Percentiles rank a stretch among this genome's conserved stretches.
phyloP scores from a whole-genome alignment of 2,113 vertebrate genomes.

The Acrocephalus kingi region DNA sequence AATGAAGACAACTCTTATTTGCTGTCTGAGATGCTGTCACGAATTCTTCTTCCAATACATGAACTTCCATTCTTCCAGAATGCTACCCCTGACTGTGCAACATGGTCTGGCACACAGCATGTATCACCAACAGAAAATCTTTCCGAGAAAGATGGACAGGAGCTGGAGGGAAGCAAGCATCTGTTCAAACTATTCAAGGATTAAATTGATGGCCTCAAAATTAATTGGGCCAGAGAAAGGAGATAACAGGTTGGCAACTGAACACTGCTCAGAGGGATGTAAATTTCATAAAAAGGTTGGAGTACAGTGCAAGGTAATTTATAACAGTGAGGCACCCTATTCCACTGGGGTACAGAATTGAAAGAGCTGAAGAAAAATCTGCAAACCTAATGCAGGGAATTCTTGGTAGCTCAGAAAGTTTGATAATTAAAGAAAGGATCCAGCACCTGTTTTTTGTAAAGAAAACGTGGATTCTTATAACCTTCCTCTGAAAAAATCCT shows the following conservation, averaged over 20 bases:
- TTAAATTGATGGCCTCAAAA: not conserved
- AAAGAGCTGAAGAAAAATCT: not conserved
- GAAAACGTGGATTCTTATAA: not conserved
- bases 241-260: not conserved
- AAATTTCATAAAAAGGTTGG: not conserved
- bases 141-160: not conserved
- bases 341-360: not conserved
- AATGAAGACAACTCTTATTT: not conserved
- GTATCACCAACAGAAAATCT: not conserved
- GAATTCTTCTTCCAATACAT: not conserved
- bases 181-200: not conserved
- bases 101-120: rapidly evolving
- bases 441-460: not conserved
- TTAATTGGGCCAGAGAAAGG: not conserved
- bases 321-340: not conserved
- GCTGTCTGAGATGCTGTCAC: not conserved
- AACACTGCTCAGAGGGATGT: not conserved
- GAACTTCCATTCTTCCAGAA: not conserved
- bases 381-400: not conserved
- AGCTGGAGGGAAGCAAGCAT: not conserved
- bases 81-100: not conserved
- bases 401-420: not conserved
- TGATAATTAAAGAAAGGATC: not conserved
- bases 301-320: not conserved
- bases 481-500: not conserved